Evolutionary conservation across 1,140 invertebrate genomes (phyloP), one percentile per base, ranked within the genome.

Genomic region (Drosophila suzukii): DNA sequence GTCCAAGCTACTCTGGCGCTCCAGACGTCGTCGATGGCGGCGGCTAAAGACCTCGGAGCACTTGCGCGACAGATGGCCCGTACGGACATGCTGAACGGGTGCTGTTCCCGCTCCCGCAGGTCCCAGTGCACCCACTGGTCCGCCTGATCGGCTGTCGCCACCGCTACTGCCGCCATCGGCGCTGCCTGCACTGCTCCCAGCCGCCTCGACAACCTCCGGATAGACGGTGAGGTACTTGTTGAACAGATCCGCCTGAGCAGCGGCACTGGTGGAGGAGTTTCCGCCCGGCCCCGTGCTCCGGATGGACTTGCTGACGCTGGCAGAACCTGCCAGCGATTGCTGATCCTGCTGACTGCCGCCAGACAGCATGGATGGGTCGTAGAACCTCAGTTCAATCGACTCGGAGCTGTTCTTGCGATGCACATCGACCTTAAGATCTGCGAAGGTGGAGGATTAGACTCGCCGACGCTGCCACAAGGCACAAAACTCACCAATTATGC

Each of bases 401-500:
- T 97, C 96, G 0, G 97, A 97, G 92, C 97, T 97, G 90, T 97
- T 97, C 92, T 97, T 97, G 39, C 96, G 94, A 93, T 98, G 97
- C 34, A 98, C 97, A 93, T 98, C 97, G 49, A 97, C 97, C 94
- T 98, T 97, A 62, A 98, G 94, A 94, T 97, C 96, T 95, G 36
- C 4, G 5, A 13, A 34, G 1, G 15, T 10, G 10, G 0, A 0
- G 0, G 20, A 8, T 39, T 47, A 39, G 2, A 6, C 3, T 24
- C 4, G 17, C 10, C 32, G 7, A 11, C 20, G 20, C 20, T 20
- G 2, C 20, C 17, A n/a, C 2, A 13, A 17, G 1, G 1, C 4
- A 1, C 2, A 6, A 2, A 12, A 73, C 76, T 75, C 93, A 96
- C 95, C 95, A 92, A 96, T 96, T 47, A 95, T 95, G 81, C 94